Conservation (phyloP, 1,140 invertebrate species). For the Heliconius congener region DNA sequence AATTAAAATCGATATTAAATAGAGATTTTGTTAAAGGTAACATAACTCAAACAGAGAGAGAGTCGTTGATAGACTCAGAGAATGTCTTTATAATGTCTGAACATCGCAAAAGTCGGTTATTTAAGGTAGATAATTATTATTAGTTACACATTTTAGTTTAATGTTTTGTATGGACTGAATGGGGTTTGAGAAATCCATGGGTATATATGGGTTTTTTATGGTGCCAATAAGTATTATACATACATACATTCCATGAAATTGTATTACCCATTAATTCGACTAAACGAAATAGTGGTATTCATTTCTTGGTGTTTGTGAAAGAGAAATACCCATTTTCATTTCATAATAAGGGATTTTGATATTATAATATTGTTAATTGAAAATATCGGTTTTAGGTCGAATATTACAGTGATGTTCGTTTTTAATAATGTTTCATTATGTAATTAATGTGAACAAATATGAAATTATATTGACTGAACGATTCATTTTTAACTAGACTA, state of each 20-base stretch:
- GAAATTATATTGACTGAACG: background rate
- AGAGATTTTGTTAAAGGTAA: conserved; percentile 63
- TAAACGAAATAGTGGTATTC: background rate
- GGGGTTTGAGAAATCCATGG: conserved; percentile 20
- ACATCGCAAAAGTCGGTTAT: conserved; percentile 53
- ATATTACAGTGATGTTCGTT: background rate
- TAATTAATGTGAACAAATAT: background rate
- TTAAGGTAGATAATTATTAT: conserved; percentile 42
- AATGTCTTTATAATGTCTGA: conserved; percentile 71
- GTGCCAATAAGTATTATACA: background rate
- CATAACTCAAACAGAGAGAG: conserved; percentile 56
- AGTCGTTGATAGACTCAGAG: conserved; percentile 63
- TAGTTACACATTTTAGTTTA: background rate
- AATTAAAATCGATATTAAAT: conserved; percentile 57
- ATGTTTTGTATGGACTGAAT: background rate
- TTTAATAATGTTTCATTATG: background rate
- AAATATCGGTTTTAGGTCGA: background rate
- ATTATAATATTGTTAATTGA: background rate
- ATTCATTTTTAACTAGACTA: background rate
- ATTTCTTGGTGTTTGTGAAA: conserved; percentile 6
- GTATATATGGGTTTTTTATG: background rate
- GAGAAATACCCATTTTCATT: background rate
- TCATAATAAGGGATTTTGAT: background rate
- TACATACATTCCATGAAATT: background rate
- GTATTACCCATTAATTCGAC: background rate